Evolutionary conservation across 2,113 vertebrate species (phyloP), one percentile per base, ranked within the genome.

Genomic region (Panurus biarmicus): DNA sequence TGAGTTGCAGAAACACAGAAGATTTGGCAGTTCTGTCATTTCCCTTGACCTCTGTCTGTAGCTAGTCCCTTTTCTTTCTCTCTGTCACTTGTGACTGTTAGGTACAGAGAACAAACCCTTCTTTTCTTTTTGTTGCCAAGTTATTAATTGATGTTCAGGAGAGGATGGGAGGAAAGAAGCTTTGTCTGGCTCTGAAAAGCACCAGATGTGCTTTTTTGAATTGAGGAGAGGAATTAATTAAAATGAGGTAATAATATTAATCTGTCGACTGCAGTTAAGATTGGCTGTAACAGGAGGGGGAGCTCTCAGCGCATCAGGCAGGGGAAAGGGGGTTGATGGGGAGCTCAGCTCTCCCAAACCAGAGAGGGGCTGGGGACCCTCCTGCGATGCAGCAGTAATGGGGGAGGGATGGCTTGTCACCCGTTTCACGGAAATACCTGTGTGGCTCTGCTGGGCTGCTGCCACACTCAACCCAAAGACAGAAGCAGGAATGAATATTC

Each of bases 401-500:
- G 23, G 21, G 58, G 36, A 35, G 22, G 50, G 24, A 25, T 22
- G 19, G 14, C 75, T 60, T 66, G 33, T 57, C 81, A 70, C 53
- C 31, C 25, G 33, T 62, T 78, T 80, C 64, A 45, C 62, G 5
- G 51, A 69, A 96, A 93, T 96, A 97, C 96, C 95, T 96, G 92
- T 31, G 64, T 66, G 65, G 84, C 93, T 91, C 78, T 48, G 47
- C 87, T 78, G 73, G 45, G 45, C 76, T 82, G 74, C 85, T 90
- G 75, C 86, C 36, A 53, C 92, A 28, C 71, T 85, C 95, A 96
- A 73, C 88, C 92, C 67, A 35, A 83, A 96, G 78, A 72, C 91
- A 96, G 95, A 92, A 85, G 85, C 71, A 70, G 85, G 93, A 85
- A 95, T 94, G 97, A 97, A 97, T 98, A 97, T 97, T 97, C 93